phyloP scores from a whole-genome alignment of 2,888 invertebrate species.

The Apodemia mormo region DNA sequence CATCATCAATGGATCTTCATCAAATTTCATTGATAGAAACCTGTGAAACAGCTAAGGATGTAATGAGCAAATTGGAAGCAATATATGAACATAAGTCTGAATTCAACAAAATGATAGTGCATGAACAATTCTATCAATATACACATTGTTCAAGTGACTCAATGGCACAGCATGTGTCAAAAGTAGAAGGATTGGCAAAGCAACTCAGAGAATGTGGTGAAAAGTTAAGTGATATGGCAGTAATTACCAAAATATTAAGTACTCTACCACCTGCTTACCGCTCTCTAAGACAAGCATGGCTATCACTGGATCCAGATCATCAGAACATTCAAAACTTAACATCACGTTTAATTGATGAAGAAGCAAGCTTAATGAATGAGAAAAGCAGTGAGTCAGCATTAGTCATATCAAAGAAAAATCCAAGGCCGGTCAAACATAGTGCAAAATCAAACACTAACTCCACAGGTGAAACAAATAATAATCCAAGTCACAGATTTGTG shows the following conservation, averaged over 20 bases:
- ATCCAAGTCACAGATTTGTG: not conserved
- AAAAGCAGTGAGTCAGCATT: not conserved
- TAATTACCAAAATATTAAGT: constrained; percentile 1
- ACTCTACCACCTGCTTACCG: not conserved
- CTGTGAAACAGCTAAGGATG: too few species aligned
- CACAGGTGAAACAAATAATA: not conserved
- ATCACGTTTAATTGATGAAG: not conserved
- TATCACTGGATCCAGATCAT: not conserved
- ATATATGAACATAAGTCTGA: too few species aligned
- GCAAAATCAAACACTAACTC: not conserved
- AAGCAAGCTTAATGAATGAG: not conserved
- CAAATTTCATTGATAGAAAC: too few species aligned
- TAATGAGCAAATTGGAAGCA: too few species aligned
- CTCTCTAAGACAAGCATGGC: not conserved
- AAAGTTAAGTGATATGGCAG: not conserved
- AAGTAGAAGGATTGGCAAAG: too few species aligned
- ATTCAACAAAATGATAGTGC: too few species aligned
- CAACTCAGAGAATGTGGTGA: constrained; percentile 5
- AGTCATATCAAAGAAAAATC: not conserved
- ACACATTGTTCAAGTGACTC: constrained; percentile 11
- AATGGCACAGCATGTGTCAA: constrained; percentile 24
- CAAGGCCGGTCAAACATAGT: not conserved
- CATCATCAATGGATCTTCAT: too few species aligned
- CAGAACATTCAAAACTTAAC: not conserved
- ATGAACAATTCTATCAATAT: constrained; percentile 23